Evolutionary conservation across 2,888 invertebrate genomes (phyloP), one percentile per base, ranked within the genome.

Genomic region (Lasioglossum leucozonium): DNA sequence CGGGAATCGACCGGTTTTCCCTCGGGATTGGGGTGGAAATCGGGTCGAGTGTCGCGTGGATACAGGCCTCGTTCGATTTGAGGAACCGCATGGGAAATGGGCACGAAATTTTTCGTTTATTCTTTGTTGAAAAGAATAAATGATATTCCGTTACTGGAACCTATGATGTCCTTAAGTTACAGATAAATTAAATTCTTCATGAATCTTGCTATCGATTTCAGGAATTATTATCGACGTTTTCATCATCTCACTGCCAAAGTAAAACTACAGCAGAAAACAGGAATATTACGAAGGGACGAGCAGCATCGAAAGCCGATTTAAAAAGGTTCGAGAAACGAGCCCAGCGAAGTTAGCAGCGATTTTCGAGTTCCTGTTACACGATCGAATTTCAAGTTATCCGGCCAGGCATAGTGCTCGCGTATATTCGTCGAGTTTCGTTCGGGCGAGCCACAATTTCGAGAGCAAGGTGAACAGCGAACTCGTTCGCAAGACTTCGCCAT

Each of bases 11-110:
- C 47, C 72, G 26, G 34, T 62, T 40, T 58, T 62, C 65, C 72
- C 67, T 26, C 2, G 30, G 42, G 18, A 22, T 58, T 10, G 13
- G 67, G 65, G 51, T 16, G 42, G 30, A 85, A 82, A 79, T 69
- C 44, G 81, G 77, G 51, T 77, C 77, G 77, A 47, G 58, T 73
- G n/a, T 62, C 8, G 0, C 82, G 58, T 16, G 72, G 65, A 76
- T 76, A 55, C 26, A 40, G 47, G 42, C 8, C 74, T 22, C 16
- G 18, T 22, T 67, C 37, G 6, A 67, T 22, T 37, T 30, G 26
- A 26, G 18, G 4, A 65, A 30, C 62, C 30, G 62, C 30, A 13
- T 65, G 26, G 62, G 62, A 65, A 65, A 34, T 16, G 5, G 34
- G 8, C n/a, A 13, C 6, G 30, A 34, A 34, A 65, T 44, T 44